phyloP scores from a whole-genome alignment of 2,797 vertebrate species.

The Rhinatrema bivittatum region DNA sequence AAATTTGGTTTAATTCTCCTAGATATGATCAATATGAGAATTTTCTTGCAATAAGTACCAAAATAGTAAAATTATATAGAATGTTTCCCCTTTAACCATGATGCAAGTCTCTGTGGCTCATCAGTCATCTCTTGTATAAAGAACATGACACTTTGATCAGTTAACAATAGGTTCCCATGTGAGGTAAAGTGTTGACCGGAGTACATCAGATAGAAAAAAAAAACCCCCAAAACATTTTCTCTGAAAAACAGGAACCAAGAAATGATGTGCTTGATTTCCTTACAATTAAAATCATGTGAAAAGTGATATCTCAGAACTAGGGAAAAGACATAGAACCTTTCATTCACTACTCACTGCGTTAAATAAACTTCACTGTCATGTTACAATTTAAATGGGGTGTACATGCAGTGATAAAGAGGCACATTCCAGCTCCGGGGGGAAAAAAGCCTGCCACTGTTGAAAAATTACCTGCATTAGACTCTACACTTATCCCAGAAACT shows the following conservation, averaged over 20 bases:
- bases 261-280: slow-evolving; percentile 48
- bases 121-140: slow-evolving; percentile 56
- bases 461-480: slow-evolving; percentile 50
- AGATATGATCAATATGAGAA: too few species aligned
- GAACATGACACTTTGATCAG: slow-evolving; percentile 49
- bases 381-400: slow-evolving; percentile 35
- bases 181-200: slow-evolving; percentile 46
- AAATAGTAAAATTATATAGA: too few species aligned
- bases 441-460: slow-evolving; percentile 45
- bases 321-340: slow-evolving; percentile 36
- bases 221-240: too few species aligned
- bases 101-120: slow-evolving; percentile 45
- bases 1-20: too few species aligned
- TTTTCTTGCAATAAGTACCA: too few species aligned
- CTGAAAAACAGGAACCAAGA: slow-evolving; percentile 41
- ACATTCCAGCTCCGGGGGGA: slow-evolving; percentile 27
- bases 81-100: slow-evolving; percentile 43
- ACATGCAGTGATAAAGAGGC: slow-evolving; percentile 35
- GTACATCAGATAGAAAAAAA: slow-evolving; percentile 45
- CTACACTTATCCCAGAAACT: slow-evolving; percentile 32
- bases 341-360: slow-evolving; percentile 37
- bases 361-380: slow-evolving; percentile 44
- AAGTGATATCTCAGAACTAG: slow-evolving; percentile 35
- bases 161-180: slow-evolving; percentile 41
- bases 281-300: slow-evolving; percentile 47